Conservation (phyloP, 2,113 vertebrate genomes). For the Pachycephala philippinensis region DNA sequence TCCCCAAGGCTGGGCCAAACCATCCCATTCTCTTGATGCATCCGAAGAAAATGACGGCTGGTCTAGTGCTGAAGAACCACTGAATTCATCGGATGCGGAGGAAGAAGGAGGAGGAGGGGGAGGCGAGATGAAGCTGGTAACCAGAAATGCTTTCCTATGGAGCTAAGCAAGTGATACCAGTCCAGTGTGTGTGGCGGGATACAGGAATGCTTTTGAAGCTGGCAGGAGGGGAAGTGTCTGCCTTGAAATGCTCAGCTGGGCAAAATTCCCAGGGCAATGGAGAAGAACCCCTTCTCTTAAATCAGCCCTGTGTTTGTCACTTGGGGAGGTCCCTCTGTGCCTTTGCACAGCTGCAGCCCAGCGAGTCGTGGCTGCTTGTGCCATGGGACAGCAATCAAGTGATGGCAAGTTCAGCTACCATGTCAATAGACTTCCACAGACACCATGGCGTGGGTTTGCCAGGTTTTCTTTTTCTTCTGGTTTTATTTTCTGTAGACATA, state of each 20-base stretch:
- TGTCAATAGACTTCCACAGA: background rate
- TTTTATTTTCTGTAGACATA: background rate
- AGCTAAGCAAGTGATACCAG: background rate
- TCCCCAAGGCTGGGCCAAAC: constrained; percentile 86
- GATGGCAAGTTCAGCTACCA: rapidly evolving
- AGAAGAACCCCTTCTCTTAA: background rate
- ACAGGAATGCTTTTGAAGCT: background rate
- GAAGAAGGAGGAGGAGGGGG: constrained; percentile 75
- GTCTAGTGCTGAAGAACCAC: constrained; percentile 89
- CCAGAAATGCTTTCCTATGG: background rate
- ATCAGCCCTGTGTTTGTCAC: background rate
- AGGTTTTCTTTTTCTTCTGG: background rate
- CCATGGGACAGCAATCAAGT: rapidly evolving
- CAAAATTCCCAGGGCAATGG: background rate
- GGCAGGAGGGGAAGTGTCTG: background rate
- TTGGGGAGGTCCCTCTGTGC: background rate
- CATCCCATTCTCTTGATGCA: constrained; percentile 82
- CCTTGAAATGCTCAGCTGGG: background rate
- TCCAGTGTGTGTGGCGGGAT: background rate
- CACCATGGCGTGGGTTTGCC: rapidly evolving
- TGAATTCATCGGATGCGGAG: constrained; percentile 91
- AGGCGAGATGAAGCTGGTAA: constrained; percentile 84
- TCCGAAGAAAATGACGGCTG: constrained; percentile 91
- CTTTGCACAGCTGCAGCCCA: background rate
- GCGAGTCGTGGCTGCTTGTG: rapidly evolving